phyloP scores from a whole-genome alignment of 2,888 invertebrate genomes.

The Dexiosoma caninum region DNA sequence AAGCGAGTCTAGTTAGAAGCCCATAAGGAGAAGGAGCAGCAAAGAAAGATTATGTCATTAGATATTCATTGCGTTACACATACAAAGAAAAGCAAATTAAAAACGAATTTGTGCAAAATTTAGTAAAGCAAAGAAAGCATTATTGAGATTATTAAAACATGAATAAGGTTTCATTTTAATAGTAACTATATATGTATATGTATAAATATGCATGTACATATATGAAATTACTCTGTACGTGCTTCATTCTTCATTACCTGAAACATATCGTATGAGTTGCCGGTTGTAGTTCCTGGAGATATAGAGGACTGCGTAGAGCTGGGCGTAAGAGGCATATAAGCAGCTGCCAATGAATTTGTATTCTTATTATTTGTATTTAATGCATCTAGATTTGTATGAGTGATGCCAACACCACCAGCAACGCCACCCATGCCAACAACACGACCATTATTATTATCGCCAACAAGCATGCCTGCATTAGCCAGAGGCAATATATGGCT shows the following conservation, averaged over 20 bases:
- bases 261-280: constrained; percentile 75
- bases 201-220: too few species aligned
- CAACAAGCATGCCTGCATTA: too few species aligned
- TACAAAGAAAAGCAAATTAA: constrained; percentile 44
- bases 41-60: neutral
- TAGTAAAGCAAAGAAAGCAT: constrained; percentile 27
- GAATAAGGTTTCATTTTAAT: neutral
- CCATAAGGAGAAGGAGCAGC: constrained; percentile 24
- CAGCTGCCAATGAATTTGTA: constrained; percentile 58
- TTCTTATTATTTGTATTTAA: constrained; percentile 48
- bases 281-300: constrained; percentile 72
- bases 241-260: constrained; percentile 70
- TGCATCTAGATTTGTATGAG: constrained; percentile 54
- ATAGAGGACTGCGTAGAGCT: constrained; percentile 76
- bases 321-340: constrained; percentile 75
- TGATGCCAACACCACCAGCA: constrained; percentile 50
- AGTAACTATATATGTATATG: too few species aligned
- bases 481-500: constrained; percentile 57
- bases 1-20: too few species aligned
- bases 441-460: too few species aligned
- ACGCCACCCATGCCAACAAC: constrained; percentile 53
- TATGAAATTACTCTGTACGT: neutral
- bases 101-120: constrained; percentile 38
- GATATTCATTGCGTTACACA: constrained; percentile 2
- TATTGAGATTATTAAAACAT: constrained; percentile 3